A percentile compares a stretch with the other conserved stretches of the same genome.
These are phyloP conservation scores for Crotalus helleri DNA, from an alignment of 2,113 vertebrate species.

Conservation along the genomic window DNA sequence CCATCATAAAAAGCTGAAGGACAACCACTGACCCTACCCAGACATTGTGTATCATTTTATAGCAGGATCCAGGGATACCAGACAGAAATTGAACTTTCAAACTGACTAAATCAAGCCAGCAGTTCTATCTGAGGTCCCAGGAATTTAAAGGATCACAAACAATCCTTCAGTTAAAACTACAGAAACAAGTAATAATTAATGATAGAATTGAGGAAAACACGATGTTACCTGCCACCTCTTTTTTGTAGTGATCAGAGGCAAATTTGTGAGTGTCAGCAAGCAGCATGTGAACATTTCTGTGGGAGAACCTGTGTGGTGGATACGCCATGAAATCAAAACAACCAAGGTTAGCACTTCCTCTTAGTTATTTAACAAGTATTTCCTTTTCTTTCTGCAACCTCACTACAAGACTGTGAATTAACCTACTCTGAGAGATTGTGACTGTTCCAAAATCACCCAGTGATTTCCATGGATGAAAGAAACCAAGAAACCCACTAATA, in stretches of 20 bases:
- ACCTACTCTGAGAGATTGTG: neutral
- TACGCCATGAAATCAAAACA: slow-evolving; percentile 58
- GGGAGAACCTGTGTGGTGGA: neutral
- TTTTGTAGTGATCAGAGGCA: slow-evolving; percentile 61
- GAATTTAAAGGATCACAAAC: neutral
- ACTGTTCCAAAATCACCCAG: neutral
- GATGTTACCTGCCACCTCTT: neutral
- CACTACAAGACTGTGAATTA: neutral
- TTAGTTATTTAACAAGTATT: neutral
- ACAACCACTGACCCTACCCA: neutral
- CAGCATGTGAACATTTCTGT: slow-evolving; percentile 16
- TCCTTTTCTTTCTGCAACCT: neutral
- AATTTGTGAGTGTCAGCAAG: slow-evolving; percentile 44
- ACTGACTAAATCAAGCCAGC: neutral
- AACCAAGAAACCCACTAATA: no score
- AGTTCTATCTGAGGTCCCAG: neutral
- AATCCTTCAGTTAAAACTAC: neutral
- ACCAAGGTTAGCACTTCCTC: slow-evolving; percentile 58
- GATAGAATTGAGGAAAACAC: neutral
- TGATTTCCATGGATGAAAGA: neutral
- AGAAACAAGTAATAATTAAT: neutral
- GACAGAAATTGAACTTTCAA: neutral
- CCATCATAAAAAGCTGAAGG: neutral
- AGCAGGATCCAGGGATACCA: neutral
- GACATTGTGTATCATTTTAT: neutral